Evolutionary conservation across 2,888 invertebrate species (phyloP), one percentile per base, ranked within the genome.

Genomic region (Pantelozetes paolii): DNA sequence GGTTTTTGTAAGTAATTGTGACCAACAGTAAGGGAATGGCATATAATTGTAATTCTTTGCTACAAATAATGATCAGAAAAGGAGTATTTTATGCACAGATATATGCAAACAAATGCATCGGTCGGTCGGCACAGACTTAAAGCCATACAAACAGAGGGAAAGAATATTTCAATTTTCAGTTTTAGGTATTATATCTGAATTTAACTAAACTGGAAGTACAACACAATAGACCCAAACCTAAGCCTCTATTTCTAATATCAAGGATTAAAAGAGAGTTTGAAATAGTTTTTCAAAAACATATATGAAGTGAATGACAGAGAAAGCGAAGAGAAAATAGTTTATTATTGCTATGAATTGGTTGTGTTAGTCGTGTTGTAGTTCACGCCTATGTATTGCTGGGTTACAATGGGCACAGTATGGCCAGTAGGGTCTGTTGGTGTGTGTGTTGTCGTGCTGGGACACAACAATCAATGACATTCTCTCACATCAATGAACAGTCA

Each of bases 331-430:
- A 30, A 23, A 67, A 67, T n/a, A 67, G 67, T 67, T 67, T 67
- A 67, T 67, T 67, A 67, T 67, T 67, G 9, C 42, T 67, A 42
- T 67, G 26, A 20, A 67, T 67, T 67, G 57, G 6, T 54, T 32
- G 18, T 67, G 67, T 67, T 67, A 67, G 67, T 26, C n/a, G 67
- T 67, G 67, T 67, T 67, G 67, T 67, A 67, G 67, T 67, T 67
- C 67, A 67, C 67, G 67, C 67, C 67, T 67, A 67, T 67, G 67
- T 67, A 23, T 67, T 67, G 40, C 42, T 8, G 32, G 28, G 5
- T 28, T 2, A 45, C 45, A 62, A 62, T 30, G 32, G 62, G 32
- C 11, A 28, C 11, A 23, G 57, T 28, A 20, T 59, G 13, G 30
- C 26, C 50, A 8, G 23, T 54, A 26, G 23, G 54, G 23, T 26